Evolutionary conservation across 2,113 vertebrate genomes (phyloP).

Genomic region (Nanger granti): DNA sequence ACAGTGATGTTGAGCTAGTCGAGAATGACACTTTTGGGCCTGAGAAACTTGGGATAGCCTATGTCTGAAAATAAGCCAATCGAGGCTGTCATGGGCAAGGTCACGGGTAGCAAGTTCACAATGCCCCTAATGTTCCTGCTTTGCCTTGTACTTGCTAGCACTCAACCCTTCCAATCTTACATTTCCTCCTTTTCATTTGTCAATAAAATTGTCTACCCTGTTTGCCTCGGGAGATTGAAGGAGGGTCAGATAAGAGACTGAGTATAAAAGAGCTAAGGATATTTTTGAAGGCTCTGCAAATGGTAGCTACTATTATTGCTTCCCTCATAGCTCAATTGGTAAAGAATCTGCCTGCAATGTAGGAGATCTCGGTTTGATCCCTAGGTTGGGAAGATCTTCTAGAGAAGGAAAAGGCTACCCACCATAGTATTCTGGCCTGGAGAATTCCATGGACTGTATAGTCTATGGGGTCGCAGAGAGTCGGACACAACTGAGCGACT

Average conservation of each 20-base stretch:
- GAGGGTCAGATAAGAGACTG: not conserved
- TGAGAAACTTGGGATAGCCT: not conserved
- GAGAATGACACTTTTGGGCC: not conserved
- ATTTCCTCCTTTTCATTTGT: not conserved
- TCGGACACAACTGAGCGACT: accelerated
- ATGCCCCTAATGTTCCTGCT: not conserved
- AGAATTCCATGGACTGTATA: not conserved
- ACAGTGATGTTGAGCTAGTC: not conserved
- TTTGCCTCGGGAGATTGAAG: not conserved
- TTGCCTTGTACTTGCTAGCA: not conserved
- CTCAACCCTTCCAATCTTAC: not conserved
- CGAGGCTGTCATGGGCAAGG: not conserved
- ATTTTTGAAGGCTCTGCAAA: not conserved
- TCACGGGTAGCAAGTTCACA: not conserved
- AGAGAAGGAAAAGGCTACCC: not conserved
- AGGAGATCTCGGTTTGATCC: not conserved
- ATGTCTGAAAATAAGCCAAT: not conserved
- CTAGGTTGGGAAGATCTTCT: not conserved
- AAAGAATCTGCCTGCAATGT: not conserved
- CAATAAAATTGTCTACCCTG: not conserved
- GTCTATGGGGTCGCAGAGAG: not conserved
- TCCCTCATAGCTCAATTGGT: not conserved
- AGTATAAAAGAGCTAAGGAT: not conserved
- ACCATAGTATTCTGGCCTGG: not conserved
- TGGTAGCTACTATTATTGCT: not conserved